A percentile compares a stretch with the other conserved stretches of the same genome.
Evolutionary conservation across 2,113 vertebrate species (phyloP).

Genomic region (Apteryx owenii): DNA sequence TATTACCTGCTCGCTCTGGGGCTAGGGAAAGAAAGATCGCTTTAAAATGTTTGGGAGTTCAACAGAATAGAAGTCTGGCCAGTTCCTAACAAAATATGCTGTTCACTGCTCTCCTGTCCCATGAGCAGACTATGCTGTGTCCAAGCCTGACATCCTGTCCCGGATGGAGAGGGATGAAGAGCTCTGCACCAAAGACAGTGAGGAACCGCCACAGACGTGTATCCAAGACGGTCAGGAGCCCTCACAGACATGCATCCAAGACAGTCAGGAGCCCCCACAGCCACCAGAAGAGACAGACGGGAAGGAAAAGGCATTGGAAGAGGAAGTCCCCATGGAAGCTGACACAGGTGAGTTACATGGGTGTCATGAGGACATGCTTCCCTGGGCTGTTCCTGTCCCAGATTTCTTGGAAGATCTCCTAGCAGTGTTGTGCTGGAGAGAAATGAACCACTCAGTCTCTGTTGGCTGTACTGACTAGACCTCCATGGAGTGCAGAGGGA

Average conservation of each 20-base stretch:
- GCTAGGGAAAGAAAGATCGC: not conserved
- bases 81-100: rapidly evolving
- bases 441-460: not conserved
- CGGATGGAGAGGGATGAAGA: constrained; percentile 61
- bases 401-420: not conserved
- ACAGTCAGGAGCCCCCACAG: not conserved
- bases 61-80: not conserved
- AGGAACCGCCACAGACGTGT: rapidly evolving
- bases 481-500: not conserved
- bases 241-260: not conserved
- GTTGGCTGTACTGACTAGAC: not conserved
- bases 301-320: not conserved
- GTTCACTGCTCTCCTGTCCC: not conserved
- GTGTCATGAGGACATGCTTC: not conserved
- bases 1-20: not conserved
- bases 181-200: not conserved
- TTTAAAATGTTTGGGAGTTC: too few species aligned
- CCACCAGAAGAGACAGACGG: not conserved
- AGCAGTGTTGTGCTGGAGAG: not conserved
- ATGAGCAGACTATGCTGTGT: constrained; percentile 71
- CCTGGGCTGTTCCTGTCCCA: not conserved
- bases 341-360: constrained; percentile 13
- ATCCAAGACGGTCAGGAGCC: rapidly evolving
- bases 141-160: constrained; percentile 77
- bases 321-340: not conserved